phyloP scores from a whole-genome alignment of 2,797 vertebrate genomes.

The Xyrichtys novacula region DNA sequence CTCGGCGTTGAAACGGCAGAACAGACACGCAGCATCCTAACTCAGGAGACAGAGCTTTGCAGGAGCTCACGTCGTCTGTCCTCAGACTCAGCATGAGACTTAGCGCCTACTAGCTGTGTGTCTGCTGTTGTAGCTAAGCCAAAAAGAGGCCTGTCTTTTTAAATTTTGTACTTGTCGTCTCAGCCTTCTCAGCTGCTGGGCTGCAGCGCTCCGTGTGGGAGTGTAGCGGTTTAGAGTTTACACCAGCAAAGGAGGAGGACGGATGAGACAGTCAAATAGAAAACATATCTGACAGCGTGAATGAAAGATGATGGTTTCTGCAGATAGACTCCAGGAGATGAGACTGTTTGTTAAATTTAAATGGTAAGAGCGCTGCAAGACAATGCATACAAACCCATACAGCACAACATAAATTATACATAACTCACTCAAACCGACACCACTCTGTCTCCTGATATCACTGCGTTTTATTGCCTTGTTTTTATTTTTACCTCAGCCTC shows the following conservation, averaged over 20 bases:
- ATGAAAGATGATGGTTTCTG: slow-evolving; percentile 56
- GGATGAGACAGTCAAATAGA: slow-evolving; percentile 61
- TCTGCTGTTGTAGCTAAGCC: slow-evolving; percentile 50
- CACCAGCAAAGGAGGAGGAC: slow-evolving; percentile 48
- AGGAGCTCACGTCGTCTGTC: slow-evolving; percentile 43
- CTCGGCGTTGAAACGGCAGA: slow-evolving; percentile 49
- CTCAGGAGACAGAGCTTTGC: slow-evolving; percentile 52
- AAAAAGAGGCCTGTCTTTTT: slow-evolving; percentile 59
- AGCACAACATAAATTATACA: slow-evolving; percentile 50
- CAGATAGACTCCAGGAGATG: slow-evolving; percentile 48
- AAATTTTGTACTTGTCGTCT: slow-evolving; percentile 39
- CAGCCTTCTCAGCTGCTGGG: slow-evolving; percentile 43
- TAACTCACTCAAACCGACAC: slow-evolving; percentile 28
- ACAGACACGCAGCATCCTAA: slow-evolving; percentile 35
- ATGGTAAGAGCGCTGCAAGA: slow-evolving; percentile 23
- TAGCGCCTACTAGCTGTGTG: slow-evolving; percentile 44
- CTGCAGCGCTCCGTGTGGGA: slow-evolving; percentile 56
- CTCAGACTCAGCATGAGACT: slow-evolving; percentile 44
- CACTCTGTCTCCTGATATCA: slow-evolving; percentile 35
- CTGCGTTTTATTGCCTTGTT: slow-evolving; percentile 26
- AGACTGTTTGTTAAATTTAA: slow-evolving; percentile 58
- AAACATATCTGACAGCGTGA: slow-evolving; percentile 57
- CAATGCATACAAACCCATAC: slow-evolving; percentile 32
- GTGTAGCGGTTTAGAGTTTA: slow-evolving; percentile 56
- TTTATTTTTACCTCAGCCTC: slow-evolving; percentile 21